Conservation (phyloP, 92 coral and sea anemone species). For the Paramuricea clavata region DNA sequence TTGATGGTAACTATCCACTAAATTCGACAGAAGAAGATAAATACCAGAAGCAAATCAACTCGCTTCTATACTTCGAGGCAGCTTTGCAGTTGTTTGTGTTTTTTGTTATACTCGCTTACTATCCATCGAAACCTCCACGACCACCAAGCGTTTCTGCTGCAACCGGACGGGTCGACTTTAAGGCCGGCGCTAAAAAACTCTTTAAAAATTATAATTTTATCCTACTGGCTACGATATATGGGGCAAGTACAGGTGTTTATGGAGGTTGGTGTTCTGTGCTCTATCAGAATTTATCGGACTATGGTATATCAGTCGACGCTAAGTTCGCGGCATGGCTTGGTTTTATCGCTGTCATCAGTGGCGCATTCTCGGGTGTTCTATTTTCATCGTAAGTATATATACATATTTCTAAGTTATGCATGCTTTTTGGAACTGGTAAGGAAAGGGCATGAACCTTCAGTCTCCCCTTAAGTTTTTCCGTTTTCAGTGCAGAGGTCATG, state of each 20-base stretch:
- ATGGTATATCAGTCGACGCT: constrained; percentile 67
- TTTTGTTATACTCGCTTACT: constrained; percentile 77
- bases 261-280: constrained; percentile 97
- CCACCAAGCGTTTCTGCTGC: constrained; percentile 98
- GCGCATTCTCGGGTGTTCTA: constrained; percentile 91
- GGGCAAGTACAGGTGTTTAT: constrained; percentile 89
- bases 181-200: constrained; percentile 77
- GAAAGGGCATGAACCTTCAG: too few relatives aligned
- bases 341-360: constrained; percentile 90
- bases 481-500: too few relatives aligned
- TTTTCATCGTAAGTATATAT: constrained; percentile 86
- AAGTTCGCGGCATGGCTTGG: constrained; percentile 93
- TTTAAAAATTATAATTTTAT: constrained; percentile 84
- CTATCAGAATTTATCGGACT: constrained; percentile 84
- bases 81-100: constrained; percentile 73
- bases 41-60: constrained; percentile 75
- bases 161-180: constrained; percentile 90
- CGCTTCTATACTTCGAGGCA: constrained; percentile 82
- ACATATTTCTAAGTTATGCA: neutral
- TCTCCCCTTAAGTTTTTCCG: too few relatives aligned
- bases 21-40: constrained; percentile 59
- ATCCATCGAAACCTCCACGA: constrained; percentile 81
- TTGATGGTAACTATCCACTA: constrained; percentile 54
- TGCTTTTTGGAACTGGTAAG: neutral
- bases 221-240: constrained; percentile 83